Base-by-base conservation (phyloP, 2,797 vertebrate genomes). In the Gobio occitaniae region DNA sequence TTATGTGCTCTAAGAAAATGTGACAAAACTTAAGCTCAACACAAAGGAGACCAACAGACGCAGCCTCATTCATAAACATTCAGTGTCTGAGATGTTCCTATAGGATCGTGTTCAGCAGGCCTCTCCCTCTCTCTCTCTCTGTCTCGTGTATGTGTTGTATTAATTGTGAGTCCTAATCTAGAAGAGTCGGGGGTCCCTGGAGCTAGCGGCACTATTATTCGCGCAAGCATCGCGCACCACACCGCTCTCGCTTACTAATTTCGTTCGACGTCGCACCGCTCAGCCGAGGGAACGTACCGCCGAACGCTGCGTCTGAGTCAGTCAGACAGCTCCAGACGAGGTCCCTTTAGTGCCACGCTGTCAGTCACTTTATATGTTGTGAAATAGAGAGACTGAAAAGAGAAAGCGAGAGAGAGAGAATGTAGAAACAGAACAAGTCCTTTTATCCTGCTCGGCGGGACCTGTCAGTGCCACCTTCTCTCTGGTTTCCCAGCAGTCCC, bases 141-240 rank as follows among this genome's bases (percentile, higher is more conserved):
- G n/a, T 84, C 80, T 85, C 59, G 29, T 70, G 78, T 86, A 84
- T 87, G 86, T 84, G 87, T 89, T 80, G 84, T 90, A 89, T 93
- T 92, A 92, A 93, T 90, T 92, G 89, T 89, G 90, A 89, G 83
- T 80, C 87, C 89, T 94, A 93, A 94, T 95, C 92, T 94, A 90
- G 77, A 85, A 91, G 87, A 90, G 87, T 54, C 48, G 76, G 87
- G 88, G 63, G 86, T 92, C 91, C 90, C 92, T 87, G 85, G 91
- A 92, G 91, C 84, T 80, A 68, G 68, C 82, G 44, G 29, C 48
- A 44, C 87, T 85, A 90, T 92, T 94, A 92, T 91, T 91, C 87
- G 68, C 87, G 87, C 89, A 84, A 83, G 91, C 87, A 29, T 84
- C 66, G 84, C 83, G 90, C 86, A 59, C 66, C 61, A 16, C 59